Conservation (phyloP, 2,797 vertebrate genomes). For the Enteromius thamalakanensis region DNA sequence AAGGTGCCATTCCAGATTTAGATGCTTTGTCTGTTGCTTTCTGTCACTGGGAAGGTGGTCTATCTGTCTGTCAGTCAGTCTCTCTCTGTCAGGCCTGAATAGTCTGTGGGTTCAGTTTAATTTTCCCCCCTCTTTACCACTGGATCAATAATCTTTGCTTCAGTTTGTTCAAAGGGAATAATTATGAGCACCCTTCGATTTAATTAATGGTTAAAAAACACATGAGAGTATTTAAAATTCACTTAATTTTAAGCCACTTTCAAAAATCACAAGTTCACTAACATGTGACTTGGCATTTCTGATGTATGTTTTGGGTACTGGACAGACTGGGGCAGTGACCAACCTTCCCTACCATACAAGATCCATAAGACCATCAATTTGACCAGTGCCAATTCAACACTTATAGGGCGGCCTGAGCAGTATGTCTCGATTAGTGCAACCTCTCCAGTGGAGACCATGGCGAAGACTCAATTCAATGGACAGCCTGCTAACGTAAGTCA, state of each 20-base stretch:
- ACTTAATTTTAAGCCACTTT: not conserved
- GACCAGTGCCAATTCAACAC: slow-evolving; percentile 84
- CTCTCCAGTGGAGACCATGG: slow-evolving; percentile 63
- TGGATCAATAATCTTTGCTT: slow-evolving; percentile 6
- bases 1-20: not conserved
- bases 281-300: not conserved
- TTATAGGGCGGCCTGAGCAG: slow-evolving; percentile 84
- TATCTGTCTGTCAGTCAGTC: slow-evolving; percentile 58
- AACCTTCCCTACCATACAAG: slow-evolving; percentile 82
- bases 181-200: not conserved
- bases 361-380: slow-evolving; percentile 91
- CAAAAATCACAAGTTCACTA: slow-evolving; percentile 22
- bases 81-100: not conserved
- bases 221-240: not conserved
- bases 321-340: slow-evolving; percentile 87
- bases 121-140: not conserved
- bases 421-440: slow-evolving; percentile 78
- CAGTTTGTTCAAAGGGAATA: not conserved
- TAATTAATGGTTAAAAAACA: not conserved
- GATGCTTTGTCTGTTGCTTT: slow-evolving; percentile 17
- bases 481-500: slow-evolving; percentile 77
- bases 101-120: not conserved
- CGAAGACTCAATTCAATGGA: slow-evolving; percentile 71
- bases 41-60: slow-evolving; percentile 73
- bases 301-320: slow-evolving; percentile 60